These are phyloP conservation scores for Leucoma salicis DNA, from an alignment of 2,888 invertebrate genomes.

Conservation along the genomic window DNA sequence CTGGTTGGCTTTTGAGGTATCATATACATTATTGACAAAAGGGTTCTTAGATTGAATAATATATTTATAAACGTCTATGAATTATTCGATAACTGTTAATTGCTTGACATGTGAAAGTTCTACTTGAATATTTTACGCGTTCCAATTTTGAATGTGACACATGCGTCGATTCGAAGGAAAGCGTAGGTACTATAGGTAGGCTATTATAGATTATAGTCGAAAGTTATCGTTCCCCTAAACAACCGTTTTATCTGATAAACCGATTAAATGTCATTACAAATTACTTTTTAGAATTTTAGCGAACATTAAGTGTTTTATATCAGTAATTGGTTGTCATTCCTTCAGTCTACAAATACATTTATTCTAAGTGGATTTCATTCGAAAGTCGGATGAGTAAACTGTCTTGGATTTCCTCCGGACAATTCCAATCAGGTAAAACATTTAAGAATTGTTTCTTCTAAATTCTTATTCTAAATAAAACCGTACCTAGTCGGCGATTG, in stretches of 20 bases:
- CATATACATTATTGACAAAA: constrained; percentile 1
- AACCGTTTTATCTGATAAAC: constrained; percentile 3
- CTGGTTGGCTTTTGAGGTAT: constrained; percentile 3
- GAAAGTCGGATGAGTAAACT: constrained; percentile 18
- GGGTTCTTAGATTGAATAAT: background rate
- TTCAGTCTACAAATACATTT: background rate
- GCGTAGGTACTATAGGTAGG: too few species aligned
- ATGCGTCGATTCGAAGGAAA: constrained; percentile 23
- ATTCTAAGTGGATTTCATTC: constrained; percentile 8
- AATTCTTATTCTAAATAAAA: constrained; percentile 41
- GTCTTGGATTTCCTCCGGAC: constrained; percentile 10
- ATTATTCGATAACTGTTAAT: constrained; percentile 2
- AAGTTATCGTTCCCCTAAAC: constrained; percentile 12
- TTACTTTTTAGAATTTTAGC: background rate
- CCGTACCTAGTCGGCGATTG: constrained; percentile 33
- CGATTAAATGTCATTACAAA: constrained; percentile 17
- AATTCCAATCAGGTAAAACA: constrained; percentile 35
- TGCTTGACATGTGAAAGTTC: constrained; percentile 14
- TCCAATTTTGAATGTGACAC: constrained; percentile 41
- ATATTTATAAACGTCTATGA: background rate
- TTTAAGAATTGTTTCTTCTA: constrained; percentile 32
- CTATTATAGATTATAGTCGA: too few species aligned
- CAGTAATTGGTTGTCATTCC: background rate
- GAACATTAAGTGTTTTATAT: background rate
- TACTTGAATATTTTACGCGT: constrained; percentile 18